A percentile compares a stretch with the other conserved stretches of the same genome.
phyloP scores from a whole-genome alignment of 2,888 invertebrate species.

The Drosophila melanocephala region DNA sequence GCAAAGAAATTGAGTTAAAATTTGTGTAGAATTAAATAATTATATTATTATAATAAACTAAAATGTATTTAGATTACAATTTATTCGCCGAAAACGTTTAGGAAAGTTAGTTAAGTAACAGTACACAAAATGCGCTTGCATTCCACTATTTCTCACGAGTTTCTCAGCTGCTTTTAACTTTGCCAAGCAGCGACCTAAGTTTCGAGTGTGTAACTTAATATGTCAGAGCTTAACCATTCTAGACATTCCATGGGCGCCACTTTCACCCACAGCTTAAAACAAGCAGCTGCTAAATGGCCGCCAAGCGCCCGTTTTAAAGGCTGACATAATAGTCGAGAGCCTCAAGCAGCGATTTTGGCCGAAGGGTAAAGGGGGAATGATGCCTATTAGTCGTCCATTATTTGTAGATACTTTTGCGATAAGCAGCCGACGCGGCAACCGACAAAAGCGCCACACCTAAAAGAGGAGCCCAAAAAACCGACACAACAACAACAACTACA shows the following conservation, averaged over 20 bases:
- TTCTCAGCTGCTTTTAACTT: conserved; percentile 5
- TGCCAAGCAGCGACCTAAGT: background rate
- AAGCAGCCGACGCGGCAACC: conserved; percentile 57
- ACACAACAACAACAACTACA: conserved; percentile 13
- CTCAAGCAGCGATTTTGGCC: conserved; percentile 2
- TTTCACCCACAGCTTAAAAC: conserved; percentile 55
- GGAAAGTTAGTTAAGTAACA: background rate
- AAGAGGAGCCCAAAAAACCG: conserved; percentile 30
- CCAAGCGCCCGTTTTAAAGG: conserved; percentile 49
- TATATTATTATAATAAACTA: background rate
- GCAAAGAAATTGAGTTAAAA: background rate
- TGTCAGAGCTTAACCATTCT: conserved; percentile 43
- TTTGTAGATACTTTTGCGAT: conserved; percentile 78
- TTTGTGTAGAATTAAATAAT: background rate
- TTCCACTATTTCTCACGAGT: conserved; percentile 22
- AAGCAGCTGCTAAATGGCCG: conserved; percentile 60
- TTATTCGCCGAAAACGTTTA: background rate
- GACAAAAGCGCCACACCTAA: conserved; percentile 73
- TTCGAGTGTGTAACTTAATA: conserved; percentile 42
- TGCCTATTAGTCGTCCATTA: conserved; percentile 77
- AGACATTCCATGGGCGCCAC: conserved; percentile 54
- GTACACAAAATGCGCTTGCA: background rate
- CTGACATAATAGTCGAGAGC: conserved; percentile 63
- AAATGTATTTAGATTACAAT: background rate
- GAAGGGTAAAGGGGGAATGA: conserved; percentile 27